These are phyloP conservation scores for Isoperla grammatica DNA, from an alignment of 2,888 invertebrate genomes.

Conservation along the genomic window DNA sequence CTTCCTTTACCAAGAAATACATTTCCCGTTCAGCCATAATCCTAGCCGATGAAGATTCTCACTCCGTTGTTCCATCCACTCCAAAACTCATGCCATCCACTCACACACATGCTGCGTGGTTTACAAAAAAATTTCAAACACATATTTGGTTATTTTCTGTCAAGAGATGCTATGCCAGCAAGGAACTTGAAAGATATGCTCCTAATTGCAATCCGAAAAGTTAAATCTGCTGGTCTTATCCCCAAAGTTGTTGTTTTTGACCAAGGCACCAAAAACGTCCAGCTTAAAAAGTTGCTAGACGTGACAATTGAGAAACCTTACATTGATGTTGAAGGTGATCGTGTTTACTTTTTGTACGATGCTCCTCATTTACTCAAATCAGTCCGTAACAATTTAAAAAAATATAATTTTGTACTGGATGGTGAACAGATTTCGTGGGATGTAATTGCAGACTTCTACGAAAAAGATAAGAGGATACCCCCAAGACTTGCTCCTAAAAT, in stretches of 20 bases:
- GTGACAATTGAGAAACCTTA: background rate
- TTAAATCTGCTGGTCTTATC: constrained; percentile 4
- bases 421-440: constrained; percentile 10
- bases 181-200: background rate
- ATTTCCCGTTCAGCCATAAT: too few relatives aligned
- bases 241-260: constrained; percentile 18
- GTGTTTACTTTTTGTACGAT: constrained; percentile 6
- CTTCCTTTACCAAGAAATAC: too few relatives aligned
- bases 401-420: background rate
- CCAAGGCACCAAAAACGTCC: constrained; percentile 8
- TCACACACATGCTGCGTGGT: constrained; percentile 16
- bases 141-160: constrained; percentile 11
- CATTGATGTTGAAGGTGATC: background rate
- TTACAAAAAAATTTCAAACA: constrained; percentile 12
- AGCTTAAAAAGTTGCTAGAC: background rate
- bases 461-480: constrained; percentile 10
- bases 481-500: constrained; percentile 19
- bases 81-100: too few relatives aligned
- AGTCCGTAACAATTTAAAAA: constrained; percentile 18
- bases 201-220: background rate
- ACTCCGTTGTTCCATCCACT: too few relatives aligned
- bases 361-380: constrained; percentile 16
- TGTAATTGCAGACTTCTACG: constrained; percentile 4
- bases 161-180: constrained; percentile 6
- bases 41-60: too few relatives aligned